Percentiles rank a stretch among this genome's conserved stretches.
These are phyloP conservation scores for Erythrocebus patas DNA, from an alignment of 2,113 vertebrate species.

Conservation along the genomic window DNA sequence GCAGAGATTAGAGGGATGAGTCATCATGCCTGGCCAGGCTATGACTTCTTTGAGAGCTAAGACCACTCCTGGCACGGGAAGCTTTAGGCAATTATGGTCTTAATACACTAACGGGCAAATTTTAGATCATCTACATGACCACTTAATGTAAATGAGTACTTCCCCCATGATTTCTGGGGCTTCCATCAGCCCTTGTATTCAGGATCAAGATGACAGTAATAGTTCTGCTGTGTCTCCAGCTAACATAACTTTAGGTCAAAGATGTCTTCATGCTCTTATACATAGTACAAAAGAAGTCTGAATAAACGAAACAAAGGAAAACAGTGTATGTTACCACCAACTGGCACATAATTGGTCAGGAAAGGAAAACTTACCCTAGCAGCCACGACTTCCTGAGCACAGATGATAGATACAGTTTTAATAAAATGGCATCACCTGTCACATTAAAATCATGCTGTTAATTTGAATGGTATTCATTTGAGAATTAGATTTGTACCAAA, in stretches of 20 bases:
- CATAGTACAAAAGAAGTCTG: background rate
- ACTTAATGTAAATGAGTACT: background rate
- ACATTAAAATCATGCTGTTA: background rate
- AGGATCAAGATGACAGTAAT: background rate
- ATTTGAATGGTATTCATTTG: background rate
- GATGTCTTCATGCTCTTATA: fast-evolving
- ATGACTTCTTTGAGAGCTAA: background rate
- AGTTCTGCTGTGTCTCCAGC: background rate
- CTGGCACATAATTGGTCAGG: background rate
- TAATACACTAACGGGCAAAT: background rate
- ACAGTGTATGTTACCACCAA: background rate
- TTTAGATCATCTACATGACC: background rate
- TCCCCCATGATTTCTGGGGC: background rate
- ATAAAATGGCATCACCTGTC: background rate
- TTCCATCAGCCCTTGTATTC: background rate
- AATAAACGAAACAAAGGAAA: background rate
- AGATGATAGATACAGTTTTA: background rate
- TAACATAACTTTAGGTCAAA: background rate
- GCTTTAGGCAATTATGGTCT: background rate
- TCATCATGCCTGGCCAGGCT: too few species aligned
- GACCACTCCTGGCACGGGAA: background rate
- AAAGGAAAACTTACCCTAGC: background rate
- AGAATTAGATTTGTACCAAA: background rate
- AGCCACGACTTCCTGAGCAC: background rate
- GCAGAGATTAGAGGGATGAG: too few species aligned